phyloP scores from a whole-genome alignment of 2,888 invertebrate genomes.

The Ophioninae sp. region DNA sequence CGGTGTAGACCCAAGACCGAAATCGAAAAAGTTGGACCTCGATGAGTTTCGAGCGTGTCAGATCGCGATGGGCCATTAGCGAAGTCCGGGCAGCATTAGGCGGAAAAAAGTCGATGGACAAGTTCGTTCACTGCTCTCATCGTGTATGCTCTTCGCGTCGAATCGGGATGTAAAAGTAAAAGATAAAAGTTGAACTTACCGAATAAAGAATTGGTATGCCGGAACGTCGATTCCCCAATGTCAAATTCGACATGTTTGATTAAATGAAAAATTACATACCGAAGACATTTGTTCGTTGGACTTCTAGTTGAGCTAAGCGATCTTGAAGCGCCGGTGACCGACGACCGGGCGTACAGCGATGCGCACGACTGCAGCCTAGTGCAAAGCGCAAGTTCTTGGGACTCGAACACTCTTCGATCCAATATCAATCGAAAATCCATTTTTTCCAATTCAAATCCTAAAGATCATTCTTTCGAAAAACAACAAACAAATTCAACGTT shows the following conservation, averaged over 20 bases:
- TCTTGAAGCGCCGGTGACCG: constrained; percentile 37
- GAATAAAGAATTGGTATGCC: too few relatives aligned
- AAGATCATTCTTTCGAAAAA: not conserved
- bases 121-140: constrained; percentile 50
- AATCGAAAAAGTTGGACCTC: constrained; percentile 50
- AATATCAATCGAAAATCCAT: not conserved
- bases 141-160: not conserved
- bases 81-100: constrained; percentile 24
- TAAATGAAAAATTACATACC: not conserved
- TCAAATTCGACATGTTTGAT: not conserved
- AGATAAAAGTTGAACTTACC: not conserved
- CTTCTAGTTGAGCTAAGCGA: not conserved
- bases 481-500: not conserved
- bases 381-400: constrained; percentile 21
- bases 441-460: not conserved
- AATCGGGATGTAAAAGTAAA: not conserved
- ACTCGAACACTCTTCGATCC: not conserved
- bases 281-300: not conserved
- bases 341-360: constrained; percentile 46
- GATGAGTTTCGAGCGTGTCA: constrained; percentile 43
- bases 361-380: constrained; percentile 57
- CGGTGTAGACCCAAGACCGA: constrained; percentile 35
- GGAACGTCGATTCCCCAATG: not conserved
- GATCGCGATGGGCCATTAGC: constrained; percentile 56
- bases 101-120: constrained; percentile 57